These are phyloP conservation scores for Halcyon badia DNA, from an alignment of 2,797 vertebrate genomes.

Conservation along the genomic window DNA sequence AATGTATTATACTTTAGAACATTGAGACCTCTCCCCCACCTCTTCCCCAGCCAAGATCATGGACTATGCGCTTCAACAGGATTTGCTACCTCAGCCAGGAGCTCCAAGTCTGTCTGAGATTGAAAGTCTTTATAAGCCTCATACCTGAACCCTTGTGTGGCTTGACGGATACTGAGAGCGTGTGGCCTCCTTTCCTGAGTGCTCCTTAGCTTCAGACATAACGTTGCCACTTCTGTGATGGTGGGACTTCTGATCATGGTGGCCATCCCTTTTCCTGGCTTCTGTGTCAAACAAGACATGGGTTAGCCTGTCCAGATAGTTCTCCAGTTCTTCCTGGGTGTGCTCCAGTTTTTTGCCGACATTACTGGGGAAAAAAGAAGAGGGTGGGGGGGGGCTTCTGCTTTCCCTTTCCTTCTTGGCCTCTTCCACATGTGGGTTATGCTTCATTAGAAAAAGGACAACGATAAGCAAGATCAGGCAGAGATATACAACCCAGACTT, in stretches of 20 bases:
- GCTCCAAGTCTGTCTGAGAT: not conserved
- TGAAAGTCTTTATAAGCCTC: not conserved
- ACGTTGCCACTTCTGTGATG: not conserved
- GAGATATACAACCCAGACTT: slow-evolving; percentile 68
- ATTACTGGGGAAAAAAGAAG: not conserved
- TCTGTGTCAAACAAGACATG: slow-evolving; percentile 33
- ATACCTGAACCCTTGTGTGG: slow-evolving; percentile 46
- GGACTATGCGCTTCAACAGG: not conserved
- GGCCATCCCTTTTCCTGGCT: slow-evolving; percentile 11
- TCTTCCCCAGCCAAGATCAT: not conserved
- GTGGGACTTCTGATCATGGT: slow-evolving; percentile 6
- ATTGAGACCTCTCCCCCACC: no score
- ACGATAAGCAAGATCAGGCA: slow-evolving; percentile 51
- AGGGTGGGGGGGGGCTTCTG: not conserved
- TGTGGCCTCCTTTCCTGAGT: not conserved
- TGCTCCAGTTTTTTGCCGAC: slow-evolving; percentile 8
- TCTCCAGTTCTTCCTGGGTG: slow-evolving; percentile 57
- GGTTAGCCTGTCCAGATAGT: slow-evolving; percentile 50
- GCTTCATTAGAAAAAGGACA: slow-evolving; percentile 23
- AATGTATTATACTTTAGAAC: not conserved
- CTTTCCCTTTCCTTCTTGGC: slow-evolving; percentile 19
- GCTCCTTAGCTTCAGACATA: slow-evolving; percentile 21
- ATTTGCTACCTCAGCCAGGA: not conserved
- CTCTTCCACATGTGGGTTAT: slow-evolving; percentile 23
- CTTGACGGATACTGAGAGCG: not conserved